Base-by-base conservation (phyloP, 2,888 invertebrate genomes). In the Melinopterus prodromus region DNA sequence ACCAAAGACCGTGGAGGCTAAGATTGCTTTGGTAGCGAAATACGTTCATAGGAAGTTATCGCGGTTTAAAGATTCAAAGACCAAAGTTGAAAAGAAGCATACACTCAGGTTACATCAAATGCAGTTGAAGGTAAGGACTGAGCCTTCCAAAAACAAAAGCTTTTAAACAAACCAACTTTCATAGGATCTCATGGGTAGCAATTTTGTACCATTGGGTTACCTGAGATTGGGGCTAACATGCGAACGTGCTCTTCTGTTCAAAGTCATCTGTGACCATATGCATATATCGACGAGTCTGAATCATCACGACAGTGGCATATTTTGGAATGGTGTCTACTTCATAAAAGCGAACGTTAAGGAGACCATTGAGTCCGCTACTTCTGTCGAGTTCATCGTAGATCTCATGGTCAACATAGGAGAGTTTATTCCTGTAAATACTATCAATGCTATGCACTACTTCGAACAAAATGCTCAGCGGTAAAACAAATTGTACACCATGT, bases 221-320 rank as follows among this genome's bases (percentile, higher is more conserved):
- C 80, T 91, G 72, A 87, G 89, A 76, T 84, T 90, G 2, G 91
- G 91, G 2, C 88, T 89, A 6, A 88, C 89, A 80, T 87, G 90
- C 77, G 91, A 91, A 82, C 85, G 90, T 80, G 90, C 91, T 0
- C 80, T 92, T 14, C 87, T 92, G 2, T 91, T 90, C 84, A 80
- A 80, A 26, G 90, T 90, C 3, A 84, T 91, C 16, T 91, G 91
- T 1, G 91, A 92, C 80, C 86, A 87, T 81, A 86, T 91, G 79
- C 87, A 88, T 15, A 86, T 92, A 38, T 91, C 91, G 0, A 88
- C 89, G 70, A 88, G 90, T 12, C 84, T 92, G n/a, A 89, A 90
- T 6, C 88, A 90, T 36, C 84, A 86, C 14, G 83, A 77, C 16
- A 83, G 81, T 69, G 84, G 83, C 69, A 71, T 87, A 14, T 87